These are phyloP conservation scores for Ibidorhyncha struthersii DNA, from an alignment of 2,113 vertebrate genomes.

Conservation along the genomic window DNA sequence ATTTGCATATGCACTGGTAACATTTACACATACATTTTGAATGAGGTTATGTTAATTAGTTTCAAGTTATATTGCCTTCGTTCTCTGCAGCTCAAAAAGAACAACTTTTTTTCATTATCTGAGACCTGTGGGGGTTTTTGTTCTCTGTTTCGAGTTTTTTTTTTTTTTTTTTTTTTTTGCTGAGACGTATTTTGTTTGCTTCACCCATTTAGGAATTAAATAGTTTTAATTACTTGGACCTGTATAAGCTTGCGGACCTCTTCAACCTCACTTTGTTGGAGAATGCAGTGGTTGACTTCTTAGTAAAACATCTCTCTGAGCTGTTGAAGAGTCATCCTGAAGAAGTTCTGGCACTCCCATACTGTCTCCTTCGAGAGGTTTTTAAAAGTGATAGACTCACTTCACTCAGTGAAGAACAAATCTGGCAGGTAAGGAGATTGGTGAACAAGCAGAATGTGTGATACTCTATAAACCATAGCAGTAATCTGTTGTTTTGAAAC, in stretches of 20 bases:
- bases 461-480: conserved; percentile 2
- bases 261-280: conserved; percentile 95
- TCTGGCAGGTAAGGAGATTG: conserved; percentile 89
- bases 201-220: conserved; percentile 87
- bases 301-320: conserved; percentile 96
- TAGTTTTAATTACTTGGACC: conserved; percentile 96
- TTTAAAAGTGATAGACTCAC: conserved; percentile 96
- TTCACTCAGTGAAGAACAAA: conserved; percentile 94
- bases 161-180: not conserved
- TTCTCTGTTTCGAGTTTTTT: not conserved
- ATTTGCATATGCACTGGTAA: not conserved
- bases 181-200: conserved; percentile 61
- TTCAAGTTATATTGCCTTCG: conserved; percentile 12
- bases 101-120: not conserved
- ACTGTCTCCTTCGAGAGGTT: conserved; percentile 92
- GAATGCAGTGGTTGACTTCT: conserved; percentile 92
- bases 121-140: not conserved
- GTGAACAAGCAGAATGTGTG: conserved; percentile 34
- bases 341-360: conserved; percentile 90
- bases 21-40: not conserved
- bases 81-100: not conserved
- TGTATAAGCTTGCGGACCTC: conserved; percentile 95
- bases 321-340: conserved; percentile 88
- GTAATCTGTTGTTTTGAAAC: conserved; percentile 27
- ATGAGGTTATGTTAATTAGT: conserved; percentile 13